Evolutionary conservation across 2,797 vertebrate genomes (phyloP).

Genomic region (Neopelma chrysocephalum): DNA sequence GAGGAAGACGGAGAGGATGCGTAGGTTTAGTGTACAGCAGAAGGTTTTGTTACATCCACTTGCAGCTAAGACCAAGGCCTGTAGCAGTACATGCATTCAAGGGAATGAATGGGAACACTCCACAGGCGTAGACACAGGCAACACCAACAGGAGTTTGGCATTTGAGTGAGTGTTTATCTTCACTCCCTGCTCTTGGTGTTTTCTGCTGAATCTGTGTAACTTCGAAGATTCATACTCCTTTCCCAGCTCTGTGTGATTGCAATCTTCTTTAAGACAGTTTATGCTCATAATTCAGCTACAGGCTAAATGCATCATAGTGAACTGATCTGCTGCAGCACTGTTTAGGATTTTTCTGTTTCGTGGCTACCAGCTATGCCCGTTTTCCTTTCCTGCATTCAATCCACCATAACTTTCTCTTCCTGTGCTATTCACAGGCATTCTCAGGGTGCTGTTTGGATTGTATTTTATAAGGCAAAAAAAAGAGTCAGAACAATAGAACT

Average conservation of each 20-base stretch:
- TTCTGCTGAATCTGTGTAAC: background rate
- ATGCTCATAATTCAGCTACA: background rate
- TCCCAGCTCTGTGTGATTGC: background rate
- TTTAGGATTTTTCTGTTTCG: background rate
- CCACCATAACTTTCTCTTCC: background rate
- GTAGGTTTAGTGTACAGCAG: background rate
- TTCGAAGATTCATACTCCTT: background rate
- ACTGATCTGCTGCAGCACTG: background rate
- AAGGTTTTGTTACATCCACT: background rate
- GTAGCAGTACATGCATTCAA: background rate
- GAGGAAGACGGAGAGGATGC: background rate
- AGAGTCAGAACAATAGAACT: background rate
- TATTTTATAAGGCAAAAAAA: background rate
- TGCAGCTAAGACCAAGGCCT: background rate
- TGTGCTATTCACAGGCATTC: background rate
- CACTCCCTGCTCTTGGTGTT: background rate
- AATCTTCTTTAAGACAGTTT: background rate
- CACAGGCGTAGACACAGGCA: background rate
- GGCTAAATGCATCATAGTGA: background rate
- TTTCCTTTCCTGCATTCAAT: background rate
- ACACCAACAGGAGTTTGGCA: background rate
- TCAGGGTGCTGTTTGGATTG: background rate
- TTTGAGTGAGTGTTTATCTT: background rate
- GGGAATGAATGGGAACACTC: background rate
- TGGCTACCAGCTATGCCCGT: background rate